Evolutionary conservation across 2,888 invertebrate genomes (phyloP).

Genomic region (Arenicola marina): DNA sequence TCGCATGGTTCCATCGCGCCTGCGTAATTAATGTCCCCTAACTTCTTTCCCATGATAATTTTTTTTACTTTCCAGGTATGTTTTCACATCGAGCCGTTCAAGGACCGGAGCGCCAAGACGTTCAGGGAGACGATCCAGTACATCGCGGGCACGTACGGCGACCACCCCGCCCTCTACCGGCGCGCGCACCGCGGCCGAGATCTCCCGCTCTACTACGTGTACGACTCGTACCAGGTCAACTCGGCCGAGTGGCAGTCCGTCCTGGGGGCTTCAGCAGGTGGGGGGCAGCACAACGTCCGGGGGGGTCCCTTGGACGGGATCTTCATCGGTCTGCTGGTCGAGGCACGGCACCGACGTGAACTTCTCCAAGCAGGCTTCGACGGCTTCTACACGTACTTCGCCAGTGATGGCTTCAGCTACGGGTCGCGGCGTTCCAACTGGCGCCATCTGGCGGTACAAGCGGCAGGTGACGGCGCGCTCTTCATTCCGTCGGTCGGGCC

Average conservation of each 20-base stretch:
- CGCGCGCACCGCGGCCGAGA: slow-evolving; percentile 30
- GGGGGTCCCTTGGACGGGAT: slow-evolving; percentile 67
- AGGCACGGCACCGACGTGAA: slow-evolving; percentile 64
- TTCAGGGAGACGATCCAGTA: slow-evolving; percentile 58
- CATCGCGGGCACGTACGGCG: slow-evolving; percentile 62
- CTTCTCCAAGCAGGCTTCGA: slow-evolving; percentile 62
- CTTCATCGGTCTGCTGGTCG: slow-evolving; percentile 68
- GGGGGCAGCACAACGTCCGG: slow-evolving; percentile 64
- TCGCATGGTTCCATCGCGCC: no score
- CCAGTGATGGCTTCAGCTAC: slow-evolving; percentile 70
- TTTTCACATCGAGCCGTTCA: slow-evolving; percentile 69
- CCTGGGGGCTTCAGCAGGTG: slow-evolving; percentile 35
- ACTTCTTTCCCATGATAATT: no score
- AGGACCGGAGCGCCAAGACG: slow-evolving; percentile 47
- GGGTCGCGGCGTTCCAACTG: slow-evolving; percentile 66
- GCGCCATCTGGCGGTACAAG: slow-evolving; percentile 40
- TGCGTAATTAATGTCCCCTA: no score
- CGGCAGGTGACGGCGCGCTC: slow-evolving; percentile 37
- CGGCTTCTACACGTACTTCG: slow-evolving; percentile 72
- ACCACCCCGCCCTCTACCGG: slow-evolving; percentile 67
- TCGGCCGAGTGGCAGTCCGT: slow-evolving; percentile 65
- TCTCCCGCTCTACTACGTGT: slow-evolving; percentile 70
- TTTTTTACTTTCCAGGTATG: slow-evolving; percentile 61
- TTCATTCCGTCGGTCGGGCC: slow-evolving; percentile 75
- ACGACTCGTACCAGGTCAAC: slow-evolving; percentile 69